phyloP scores from a whole-genome alignment of 2,797 vertebrate species.

The Spinibarbus caldwelli region DNA sequence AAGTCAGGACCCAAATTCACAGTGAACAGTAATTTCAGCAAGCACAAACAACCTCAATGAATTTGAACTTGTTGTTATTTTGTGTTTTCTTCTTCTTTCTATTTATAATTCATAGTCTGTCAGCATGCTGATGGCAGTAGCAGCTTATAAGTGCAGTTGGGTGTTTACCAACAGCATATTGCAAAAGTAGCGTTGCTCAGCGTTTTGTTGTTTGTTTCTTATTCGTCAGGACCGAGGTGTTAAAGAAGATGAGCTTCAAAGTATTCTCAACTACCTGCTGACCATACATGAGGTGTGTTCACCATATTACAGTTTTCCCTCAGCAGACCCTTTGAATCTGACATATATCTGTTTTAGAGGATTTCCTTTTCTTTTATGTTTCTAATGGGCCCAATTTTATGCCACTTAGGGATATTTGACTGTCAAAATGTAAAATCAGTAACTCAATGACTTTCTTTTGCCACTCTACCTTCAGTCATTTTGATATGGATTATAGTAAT shows the following conservation, averaged over 20 bases:
- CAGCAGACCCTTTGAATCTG: neutral
- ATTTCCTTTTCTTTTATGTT: neutral
- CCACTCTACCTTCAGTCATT: neutral
- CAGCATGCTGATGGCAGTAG: neutral
- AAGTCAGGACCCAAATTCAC: constrained; percentile 35
- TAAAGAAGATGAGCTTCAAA: constrained; percentile 96
- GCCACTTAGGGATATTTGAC: neutral
- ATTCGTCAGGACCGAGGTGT: constrained; percentile 86
- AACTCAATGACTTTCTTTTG: neutral
- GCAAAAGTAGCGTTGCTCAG: neutral
- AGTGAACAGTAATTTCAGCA: constrained; percentile 23
- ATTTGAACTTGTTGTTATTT: neutral
- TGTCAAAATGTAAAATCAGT: neutral
- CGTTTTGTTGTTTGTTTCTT: neutral
- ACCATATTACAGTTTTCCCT: no score
- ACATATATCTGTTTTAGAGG: neutral
- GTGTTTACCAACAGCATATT: constrained; percentile 9
- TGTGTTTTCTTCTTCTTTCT: neutral
- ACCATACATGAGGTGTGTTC: constrained; percentile 90
- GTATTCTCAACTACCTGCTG: constrained; percentile 94
- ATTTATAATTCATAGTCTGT: constrained; percentile 2
- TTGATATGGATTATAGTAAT: no score
- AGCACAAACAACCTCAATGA: constrained; percentile 20
- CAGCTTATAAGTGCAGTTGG: neutral
- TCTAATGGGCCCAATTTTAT: neutral